Conservation (phyloP, 2,797 vertebrate species). For the Pelodytes ibericus region DNA sequence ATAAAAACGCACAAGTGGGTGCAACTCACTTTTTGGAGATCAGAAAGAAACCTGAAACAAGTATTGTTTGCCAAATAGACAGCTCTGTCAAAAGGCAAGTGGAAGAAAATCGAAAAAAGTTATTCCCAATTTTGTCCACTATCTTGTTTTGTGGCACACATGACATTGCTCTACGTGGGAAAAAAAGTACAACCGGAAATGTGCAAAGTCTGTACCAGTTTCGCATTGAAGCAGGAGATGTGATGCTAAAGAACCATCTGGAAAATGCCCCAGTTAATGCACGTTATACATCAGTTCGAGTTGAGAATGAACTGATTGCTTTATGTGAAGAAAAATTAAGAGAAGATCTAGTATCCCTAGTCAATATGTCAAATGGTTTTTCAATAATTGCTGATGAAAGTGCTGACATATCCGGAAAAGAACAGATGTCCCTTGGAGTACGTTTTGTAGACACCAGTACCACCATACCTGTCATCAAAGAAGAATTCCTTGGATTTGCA, state of each 20-base stretch:
- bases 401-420: not conserved
- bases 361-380: conserved; percentile 9
- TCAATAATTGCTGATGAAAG: conserved; percentile 12
- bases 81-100: not conserved
- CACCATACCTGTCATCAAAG: not conserved
- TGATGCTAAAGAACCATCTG: not conserved
- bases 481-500: no score
- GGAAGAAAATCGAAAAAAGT: not conserved
- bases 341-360: conserved; percentile 1
- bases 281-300: not conserved
- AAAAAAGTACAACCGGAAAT: conserved; percentile 1
- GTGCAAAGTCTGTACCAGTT: not conserved
- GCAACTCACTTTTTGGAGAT: not conserved
- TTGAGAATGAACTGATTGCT: conserved; percentile 1
- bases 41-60: conserved; percentile 2
- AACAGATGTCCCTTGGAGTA: conserved; percentile 16
- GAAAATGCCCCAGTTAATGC: not conserved
- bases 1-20: not conserved
- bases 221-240: not conserved
- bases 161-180: not conserved
- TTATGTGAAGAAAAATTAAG: not conserved
- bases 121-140: no score
- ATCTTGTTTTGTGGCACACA: not conserved
- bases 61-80: conserved; percentile 11
- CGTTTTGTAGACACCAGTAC: not conserved